Percentiles rank a stretch among this genome's conserved stretches.
phyloP scores from a whole-genome alignment of 1,140 invertebrate species.

The Apocrypta bakeri region DNA sequence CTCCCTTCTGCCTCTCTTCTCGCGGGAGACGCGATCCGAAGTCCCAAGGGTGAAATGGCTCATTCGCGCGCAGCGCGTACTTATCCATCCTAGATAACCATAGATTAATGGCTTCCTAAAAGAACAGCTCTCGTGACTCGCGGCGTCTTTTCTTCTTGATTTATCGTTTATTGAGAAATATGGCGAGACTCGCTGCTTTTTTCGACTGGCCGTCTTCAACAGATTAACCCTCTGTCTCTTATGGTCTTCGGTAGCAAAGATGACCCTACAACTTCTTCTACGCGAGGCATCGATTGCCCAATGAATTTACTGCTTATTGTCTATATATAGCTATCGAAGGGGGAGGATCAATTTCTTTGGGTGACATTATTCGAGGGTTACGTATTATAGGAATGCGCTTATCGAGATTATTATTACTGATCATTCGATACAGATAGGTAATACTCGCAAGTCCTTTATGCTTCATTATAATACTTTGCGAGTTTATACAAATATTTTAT shows the following conservation, averaged over 20 bases:
- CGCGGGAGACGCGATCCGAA: conserved; percentile 62
- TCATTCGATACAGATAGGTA: conserved; percentile 1
- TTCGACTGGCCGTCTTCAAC: conserved; percentile 32
- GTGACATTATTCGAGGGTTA: no score
- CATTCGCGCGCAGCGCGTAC: conserved; percentile 67
- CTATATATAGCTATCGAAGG: not conserved
- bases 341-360: conserved; percentile 7
- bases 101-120: conserved; percentile 71
- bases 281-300: conserved; percentile 42
- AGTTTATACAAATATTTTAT: not conserved
- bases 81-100: conserved; percentile 74
- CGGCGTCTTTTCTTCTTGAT: conserved; percentile 63
- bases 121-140: conserved; percentile 57
- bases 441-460: not conserved
- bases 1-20: conserved; percentile 43
- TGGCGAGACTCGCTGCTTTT: conserved; percentile 58
- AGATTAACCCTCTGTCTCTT: conserved; percentile 63
- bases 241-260: not conserved
- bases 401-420: conserved; percentile 47
- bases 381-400: not conserved
- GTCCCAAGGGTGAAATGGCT: conserved; percentile 73
- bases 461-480: not conserved
- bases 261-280: no score
- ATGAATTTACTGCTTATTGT: conserved; percentile 50
- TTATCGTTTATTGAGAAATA: conserved; percentile 74